Base-by-base conservation (phyloP, 2,113 vertebrate genomes). In the Emberiza fucata region DNA sequence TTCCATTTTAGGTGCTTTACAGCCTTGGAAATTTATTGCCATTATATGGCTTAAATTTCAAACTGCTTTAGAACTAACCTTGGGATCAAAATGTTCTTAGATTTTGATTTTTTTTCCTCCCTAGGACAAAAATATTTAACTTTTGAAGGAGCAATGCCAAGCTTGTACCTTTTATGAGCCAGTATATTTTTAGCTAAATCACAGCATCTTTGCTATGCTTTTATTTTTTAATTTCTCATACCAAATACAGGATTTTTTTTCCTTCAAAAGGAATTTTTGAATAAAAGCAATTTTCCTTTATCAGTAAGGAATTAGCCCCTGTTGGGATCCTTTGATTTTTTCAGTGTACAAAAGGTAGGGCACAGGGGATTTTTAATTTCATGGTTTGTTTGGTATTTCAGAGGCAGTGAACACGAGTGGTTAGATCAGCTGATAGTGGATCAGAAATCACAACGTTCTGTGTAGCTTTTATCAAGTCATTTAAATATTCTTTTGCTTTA, bases 241-340 rank as follows among this genome's bases (percentile, higher is more conserved):
- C 22, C 37, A 70, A 80, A 80, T 50, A 65, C 13, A 82, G 21
- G 12, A 8, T 29, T 71, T 84, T 65, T 65, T 83, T 70, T 59
- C 37, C 33, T 80, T 92, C n/a, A 82, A 77, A 89, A 85, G 76
- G 53, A 51, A 23, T 72, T 88, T 88, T 86, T 88, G 10, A 80
- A 87, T 82, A 87, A 87, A 94, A 94, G 28, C 40, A 23, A 47
- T 84, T 93, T 89, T 64, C 22, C 37, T 72, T 90, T 92, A 82
- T 82, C 73, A 82, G 75, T n/a, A 23, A 87, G 40, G 50, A 85
- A 88, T 95, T 79, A 93, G 63, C 28, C 53, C 39, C 35, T 65
- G 40, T 82, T 5, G 15, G 45, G n/a, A 75, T 93, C 25, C 81
- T 96, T 93, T 94, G 94, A 90, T 96, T 93, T 95, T 53, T 90